Evolutionary conservation across 1,140 invertebrate species (phyloP).

Genomic region (Danaus plexippus): DNA sequence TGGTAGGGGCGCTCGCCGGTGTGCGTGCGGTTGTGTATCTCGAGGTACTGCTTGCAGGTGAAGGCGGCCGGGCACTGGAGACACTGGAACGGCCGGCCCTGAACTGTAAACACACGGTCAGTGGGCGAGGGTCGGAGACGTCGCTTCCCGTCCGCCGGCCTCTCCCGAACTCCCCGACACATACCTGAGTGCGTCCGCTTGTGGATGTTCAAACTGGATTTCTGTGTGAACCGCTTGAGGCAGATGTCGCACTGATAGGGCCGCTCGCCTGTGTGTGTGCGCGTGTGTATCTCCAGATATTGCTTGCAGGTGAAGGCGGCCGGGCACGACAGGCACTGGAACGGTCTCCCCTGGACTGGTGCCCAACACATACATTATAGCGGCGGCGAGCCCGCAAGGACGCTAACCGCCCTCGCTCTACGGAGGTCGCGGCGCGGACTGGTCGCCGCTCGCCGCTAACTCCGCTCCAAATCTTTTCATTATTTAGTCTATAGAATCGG

Average conservation of each 20-base stretch:
- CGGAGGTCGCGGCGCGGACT: constrained; percentile 61
- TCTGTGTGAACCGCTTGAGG: constrained; percentile 79
- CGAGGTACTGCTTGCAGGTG: constrained; percentile 79
- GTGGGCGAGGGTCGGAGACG: constrained; percentile 19
- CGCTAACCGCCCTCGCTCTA: constrained; percentile 60
- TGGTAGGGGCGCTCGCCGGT: constrained; percentile 45
- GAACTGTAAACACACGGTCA: constrained; percentile 45
- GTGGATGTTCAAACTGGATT: constrained; percentile 81
- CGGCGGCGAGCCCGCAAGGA: constrained; percentile 55
- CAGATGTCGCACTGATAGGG: constrained; percentile 81
- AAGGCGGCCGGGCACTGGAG: constrained; percentile 77
- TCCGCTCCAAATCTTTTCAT: constrained; percentile 54
- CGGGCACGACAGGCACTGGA: constrained; percentile 81
- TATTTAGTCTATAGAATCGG: background rate
- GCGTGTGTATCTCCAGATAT: constrained; percentile 83
- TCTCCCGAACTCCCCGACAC: constrained; percentile 23
- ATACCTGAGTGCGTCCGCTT: constrained; percentile 80
- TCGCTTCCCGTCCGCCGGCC: constrained; percentile 14
- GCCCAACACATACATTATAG: constrained; percentile 70
- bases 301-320: constrained; percentile 81
- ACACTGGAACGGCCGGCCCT: constrained; percentile 77
- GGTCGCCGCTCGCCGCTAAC: constrained; percentile 61
- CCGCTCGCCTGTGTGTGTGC: constrained; percentile 82
- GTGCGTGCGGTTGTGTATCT: constrained; percentile 84
- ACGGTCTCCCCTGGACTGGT: constrained; percentile 75